Evolutionary conservation across 2,888 invertebrate species (phyloP).

Genomic region (Clistopyga incitator): DNA sequence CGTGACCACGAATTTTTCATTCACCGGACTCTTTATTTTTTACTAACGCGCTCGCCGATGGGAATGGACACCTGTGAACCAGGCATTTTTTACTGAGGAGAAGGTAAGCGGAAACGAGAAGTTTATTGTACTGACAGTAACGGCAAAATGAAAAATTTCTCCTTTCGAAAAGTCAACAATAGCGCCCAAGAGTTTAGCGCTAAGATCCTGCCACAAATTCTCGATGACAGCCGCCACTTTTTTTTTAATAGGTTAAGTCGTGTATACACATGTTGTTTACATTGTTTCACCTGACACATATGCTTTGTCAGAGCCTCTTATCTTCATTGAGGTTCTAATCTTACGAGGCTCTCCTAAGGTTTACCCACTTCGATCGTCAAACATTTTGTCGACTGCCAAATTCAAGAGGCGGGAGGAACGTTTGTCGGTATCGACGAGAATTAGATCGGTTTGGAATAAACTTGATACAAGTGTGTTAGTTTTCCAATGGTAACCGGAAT

Average conservation of each 20-base stretch:
- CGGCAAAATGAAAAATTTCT: background rate
- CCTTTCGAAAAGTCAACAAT: background rate
- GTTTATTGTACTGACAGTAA: constrained; percentile 5
- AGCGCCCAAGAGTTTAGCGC: background rate
- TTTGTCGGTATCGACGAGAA: background rate
- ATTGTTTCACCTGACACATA: constrained; percentile 32
- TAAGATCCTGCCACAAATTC: background rate
- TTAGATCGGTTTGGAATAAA: background rate
- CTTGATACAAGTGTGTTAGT: background rate
- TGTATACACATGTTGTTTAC: constrained; percentile 54
- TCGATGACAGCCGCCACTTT: constrained; percentile 20
- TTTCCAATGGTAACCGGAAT: background rate
- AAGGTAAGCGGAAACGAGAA: constrained; percentile 46
- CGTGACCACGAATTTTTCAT: background rate
- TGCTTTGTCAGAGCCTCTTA: background rate
- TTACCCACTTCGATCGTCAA: background rate
- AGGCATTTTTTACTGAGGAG: constrained; percentile 49
- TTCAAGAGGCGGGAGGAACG: background rate
- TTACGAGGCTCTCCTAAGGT: background rate
- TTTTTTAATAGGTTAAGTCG: constrained; percentile 27
- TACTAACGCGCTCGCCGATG: constrained; percentile 40
- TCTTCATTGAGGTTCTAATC: constrained; percentile 21
- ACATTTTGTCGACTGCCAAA: background rate
- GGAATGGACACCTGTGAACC: constrained; percentile 66
- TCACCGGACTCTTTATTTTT: constrained; percentile 25